Evolutionary conservation across 2,797 vertebrate species (phyloP).

Genomic region (Sphaeramia orbicularis): DNA sequence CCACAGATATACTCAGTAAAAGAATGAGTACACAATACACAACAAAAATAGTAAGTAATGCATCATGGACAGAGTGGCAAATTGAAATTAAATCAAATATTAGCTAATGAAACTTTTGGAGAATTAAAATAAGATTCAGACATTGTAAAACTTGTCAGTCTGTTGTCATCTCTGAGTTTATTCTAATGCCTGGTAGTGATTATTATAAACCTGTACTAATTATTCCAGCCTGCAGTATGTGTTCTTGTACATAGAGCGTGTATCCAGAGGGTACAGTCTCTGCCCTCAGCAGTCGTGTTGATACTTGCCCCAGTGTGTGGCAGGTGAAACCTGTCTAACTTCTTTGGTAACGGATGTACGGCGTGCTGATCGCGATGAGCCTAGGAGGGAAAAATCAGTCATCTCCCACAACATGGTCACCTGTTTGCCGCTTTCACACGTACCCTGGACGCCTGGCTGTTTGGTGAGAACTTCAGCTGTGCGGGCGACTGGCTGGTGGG

Average conservation of each 20-base stretch:
- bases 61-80: too few relatives aligned
- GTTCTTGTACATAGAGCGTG: constrained; percentile 19
- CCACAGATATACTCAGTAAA: too few relatives aligned
- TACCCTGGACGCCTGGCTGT: constrained; percentile 57
- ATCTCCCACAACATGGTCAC: constrained; percentile 60
- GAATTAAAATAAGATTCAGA: too few relatives aligned
- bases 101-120: too few relatives aligned
- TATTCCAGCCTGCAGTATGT: constrained; percentile 19
- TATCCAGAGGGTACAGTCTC: constrained; percentile 66
- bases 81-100: too few relatives aligned
- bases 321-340: constrained; percentile 83
- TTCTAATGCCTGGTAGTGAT: background rate
- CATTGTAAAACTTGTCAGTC: background rate
- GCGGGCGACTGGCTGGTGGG: constrained; percentile 12
- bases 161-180: background rate
- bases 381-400: constrained; percentile 2
- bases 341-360: constrained; percentile 62
- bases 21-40: too few relatives aligned
- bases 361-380: constrained; percentile 23
- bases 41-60: too few relatives aligned
- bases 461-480: constrained; percentile 66
- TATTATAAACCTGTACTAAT: background rate
- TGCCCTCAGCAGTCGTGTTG: constrained; percentile 54
- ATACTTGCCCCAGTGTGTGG: constrained; percentile 62
- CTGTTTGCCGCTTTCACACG: constrained; percentile 58